phyloP scores from a whole-genome alignment of 2,797 vertebrate species.

The Heterohyrax brucei region DNA sequence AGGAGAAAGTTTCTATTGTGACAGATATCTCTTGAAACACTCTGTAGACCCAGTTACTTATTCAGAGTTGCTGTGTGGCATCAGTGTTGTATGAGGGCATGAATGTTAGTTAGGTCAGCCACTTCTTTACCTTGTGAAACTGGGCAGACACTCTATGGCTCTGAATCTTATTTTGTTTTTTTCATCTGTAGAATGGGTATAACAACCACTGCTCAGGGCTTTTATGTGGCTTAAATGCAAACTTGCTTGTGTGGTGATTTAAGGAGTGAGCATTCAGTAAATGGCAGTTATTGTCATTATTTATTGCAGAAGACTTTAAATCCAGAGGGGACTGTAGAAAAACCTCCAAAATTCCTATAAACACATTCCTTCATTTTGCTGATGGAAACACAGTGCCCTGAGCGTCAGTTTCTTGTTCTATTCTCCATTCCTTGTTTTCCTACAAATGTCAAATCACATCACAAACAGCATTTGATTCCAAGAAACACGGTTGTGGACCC shows the following conservation, averaged over 20 bases:
- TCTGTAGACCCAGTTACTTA: not conserved
- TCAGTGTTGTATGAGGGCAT: not conserved
- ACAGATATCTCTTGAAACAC: slow-evolving; percentile 21
- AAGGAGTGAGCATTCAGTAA: slow-evolving; percentile 8
- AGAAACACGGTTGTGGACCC: slow-evolving; percentile 22
- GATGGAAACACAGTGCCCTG: not conserved
- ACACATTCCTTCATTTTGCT: not conserved
- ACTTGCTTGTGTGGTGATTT: not conserved
- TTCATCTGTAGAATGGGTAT: not conserved
- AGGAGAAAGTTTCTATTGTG: not conserved
- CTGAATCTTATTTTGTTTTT: not conserved
- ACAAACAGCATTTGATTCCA: slow-evolving; percentile 36
- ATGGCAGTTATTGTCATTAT: not conserved
- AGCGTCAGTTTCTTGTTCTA: not conserved
- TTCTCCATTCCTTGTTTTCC: slow-evolving; percentile 30
- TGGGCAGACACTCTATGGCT: not conserved
- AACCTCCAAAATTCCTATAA: not conserved
- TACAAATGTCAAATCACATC: slow-evolving; percentile 30
- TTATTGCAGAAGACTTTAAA: slow-evolving; percentile 43
- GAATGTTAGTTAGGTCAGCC: not conserved
- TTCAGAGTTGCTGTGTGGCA: not conserved
- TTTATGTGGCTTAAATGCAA: not conserved
- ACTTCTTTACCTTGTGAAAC: not conserved
- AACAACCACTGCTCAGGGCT: not conserved
- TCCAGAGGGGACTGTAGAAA: not conserved